Evolutionary conservation across 2,113 vertebrate genomes (phyloP).

Genomic region (Scophthalmus maximus): DNA sequence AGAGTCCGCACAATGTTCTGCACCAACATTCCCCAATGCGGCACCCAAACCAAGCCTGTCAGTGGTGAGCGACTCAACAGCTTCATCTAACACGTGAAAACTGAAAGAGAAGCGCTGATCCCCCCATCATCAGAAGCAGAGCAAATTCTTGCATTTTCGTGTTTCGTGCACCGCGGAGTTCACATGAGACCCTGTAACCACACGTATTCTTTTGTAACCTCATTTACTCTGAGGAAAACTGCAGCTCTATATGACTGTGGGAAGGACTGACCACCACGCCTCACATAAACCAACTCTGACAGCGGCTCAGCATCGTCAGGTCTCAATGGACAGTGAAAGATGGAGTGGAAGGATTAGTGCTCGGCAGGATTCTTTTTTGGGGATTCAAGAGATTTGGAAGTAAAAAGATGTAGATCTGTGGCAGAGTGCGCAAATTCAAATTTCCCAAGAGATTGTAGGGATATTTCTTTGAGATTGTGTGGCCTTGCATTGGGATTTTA

Average conservation of each 20-base stretch:
- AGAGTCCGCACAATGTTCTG: slow-evolving; percentile 91
- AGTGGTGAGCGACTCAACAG: slow-evolving; percentile 67
- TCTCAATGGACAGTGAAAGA: slow-evolving; percentile 60
- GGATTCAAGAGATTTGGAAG: slow-evolving; percentile 48
- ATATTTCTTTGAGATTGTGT: slow-evolving; percentile 50
- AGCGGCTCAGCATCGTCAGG: slow-evolving; percentile 51
- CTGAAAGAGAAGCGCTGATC: slow-evolving; percentile 8
- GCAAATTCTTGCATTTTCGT: slow-evolving; percentile 16
- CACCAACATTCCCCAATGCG: slow-evolving; percentile 93
- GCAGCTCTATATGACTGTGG: slow-evolving; percentile 58
- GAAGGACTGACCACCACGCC: slow-evolving; percentile 64
- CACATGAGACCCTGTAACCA: slow-evolving; percentile 49
- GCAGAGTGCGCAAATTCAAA: slow-evolving; percentile 55
- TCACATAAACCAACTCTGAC: slow-evolving; percentile 71
- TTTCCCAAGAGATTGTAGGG: slow-evolving; percentile 41
- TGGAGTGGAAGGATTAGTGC: slow-evolving; percentile 42
- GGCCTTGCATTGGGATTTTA: no score
- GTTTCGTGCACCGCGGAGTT: slow-evolving; percentile 22
- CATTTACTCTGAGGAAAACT: slow-evolving; percentile 29
- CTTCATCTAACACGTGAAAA: slow-evolving; percentile 34
- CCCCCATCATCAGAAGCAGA: slow-evolving; percentile 13
- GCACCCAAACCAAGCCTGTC: slow-evolving; percentile 63
- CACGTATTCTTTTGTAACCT: slow-evolving; percentile 27
- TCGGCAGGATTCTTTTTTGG: slow-evolving; percentile 49
- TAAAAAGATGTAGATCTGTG: slow-evolving; percentile 59